Evolutionary conservation across 2,888 invertebrate species (phyloP), one percentile per base, ranked within the genome.

Genomic region (Xanthorhoe designata): DNA sequence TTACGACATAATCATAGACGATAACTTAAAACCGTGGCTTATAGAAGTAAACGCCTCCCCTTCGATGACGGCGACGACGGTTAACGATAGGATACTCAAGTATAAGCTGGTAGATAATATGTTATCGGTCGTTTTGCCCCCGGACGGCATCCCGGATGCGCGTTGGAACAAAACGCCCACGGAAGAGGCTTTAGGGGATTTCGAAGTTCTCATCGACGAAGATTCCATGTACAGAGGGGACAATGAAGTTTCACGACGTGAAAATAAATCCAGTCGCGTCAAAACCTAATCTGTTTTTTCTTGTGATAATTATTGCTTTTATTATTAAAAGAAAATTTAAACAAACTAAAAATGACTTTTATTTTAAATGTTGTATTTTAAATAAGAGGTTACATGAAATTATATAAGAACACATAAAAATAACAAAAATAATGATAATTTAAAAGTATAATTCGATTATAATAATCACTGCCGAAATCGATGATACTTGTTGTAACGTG

Each of bases 31-130:
- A 86, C 98, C 98, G 0, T 98, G 98, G 98, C 93, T 98, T 52
- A 96, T 98, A 71, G 98, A 98, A 92, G 97, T 98, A 52, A 99
- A 99, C 85, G 98, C 98, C 3, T 98, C 98, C 2, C 98, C 98
- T 0, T 98, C 98, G 0, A 90, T 98, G 76, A 97, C 98, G 4
- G 97, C 98, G 1, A 98, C 98, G 0, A 98, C 98, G 0, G 97
- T 97, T 0, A 98, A 97, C 82, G 98, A 98, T 88, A 94, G 98
- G 78, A 98, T 98, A 79, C 94, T 98, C 80, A 99, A 99, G 87
- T 97, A 98, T 82, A 98, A 98, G 90, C 94, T 99, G 57, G 96
- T 98, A 72, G 98, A 98, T 85, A 98, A 98, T 89, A 97, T 98
- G 76, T 94, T 98, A 77, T 97, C 97, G 58, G 96, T 98, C 65